phyloP scores from a whole-genome alignment of 2,888 invertebrate genomes.

The Habroteleia sp. region DNA sequence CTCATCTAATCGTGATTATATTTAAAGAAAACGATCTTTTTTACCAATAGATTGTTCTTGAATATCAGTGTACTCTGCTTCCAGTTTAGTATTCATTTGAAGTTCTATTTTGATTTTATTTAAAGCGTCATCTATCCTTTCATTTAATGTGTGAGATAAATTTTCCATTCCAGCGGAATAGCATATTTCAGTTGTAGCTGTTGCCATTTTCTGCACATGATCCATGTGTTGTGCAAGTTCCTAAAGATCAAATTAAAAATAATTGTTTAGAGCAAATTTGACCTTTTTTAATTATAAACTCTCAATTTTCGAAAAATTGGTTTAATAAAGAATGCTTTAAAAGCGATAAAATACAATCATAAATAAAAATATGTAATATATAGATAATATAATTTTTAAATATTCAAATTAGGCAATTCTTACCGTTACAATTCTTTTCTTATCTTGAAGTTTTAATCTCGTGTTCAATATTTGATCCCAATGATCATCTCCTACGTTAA shows the following conservation, averaged over 20 bases:
- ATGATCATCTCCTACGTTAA: conserved; percentile 71
- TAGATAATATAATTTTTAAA: too few species aligned
- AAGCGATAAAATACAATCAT: too few species aligned
- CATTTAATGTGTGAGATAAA: conserved; percentile 72
- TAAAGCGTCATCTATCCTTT: conserved; percentile 76
- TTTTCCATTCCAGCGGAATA: conserved; percentile 77
- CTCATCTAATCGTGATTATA: too few species aligned
- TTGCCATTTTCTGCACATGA: conserved; percentile 72
- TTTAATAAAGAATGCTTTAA: too few species aligned
- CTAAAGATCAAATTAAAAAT: conserved; percentile 60
- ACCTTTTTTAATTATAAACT: too few species aligned
- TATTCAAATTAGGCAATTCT: too few species aligned
- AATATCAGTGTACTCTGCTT: conserved; percentile 71
- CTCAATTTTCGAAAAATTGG: too few species aligned
- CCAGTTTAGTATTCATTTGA: conserved; percentile 68
- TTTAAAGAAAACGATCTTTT: too few species aligned
- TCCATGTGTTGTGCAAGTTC: conserved; percentile 74
- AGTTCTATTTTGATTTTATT: conserved; percentile 70
- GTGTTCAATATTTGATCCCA: conserved; percentile 74
- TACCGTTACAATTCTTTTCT: conserved; percentile 74
- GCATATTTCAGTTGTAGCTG: conserved; percentile 74
- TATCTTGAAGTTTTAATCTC: conserved; percentile 71
- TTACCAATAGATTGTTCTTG: conserved; percentile 72
- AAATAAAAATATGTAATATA: too few species aligned
- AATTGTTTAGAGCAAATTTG: too few species aligned